These are phyloP conservation scores for Itoplectis maculator DNA, from an alignment of 2,888 invertebrate genomes.

Conservation along the genomic window DNA sequence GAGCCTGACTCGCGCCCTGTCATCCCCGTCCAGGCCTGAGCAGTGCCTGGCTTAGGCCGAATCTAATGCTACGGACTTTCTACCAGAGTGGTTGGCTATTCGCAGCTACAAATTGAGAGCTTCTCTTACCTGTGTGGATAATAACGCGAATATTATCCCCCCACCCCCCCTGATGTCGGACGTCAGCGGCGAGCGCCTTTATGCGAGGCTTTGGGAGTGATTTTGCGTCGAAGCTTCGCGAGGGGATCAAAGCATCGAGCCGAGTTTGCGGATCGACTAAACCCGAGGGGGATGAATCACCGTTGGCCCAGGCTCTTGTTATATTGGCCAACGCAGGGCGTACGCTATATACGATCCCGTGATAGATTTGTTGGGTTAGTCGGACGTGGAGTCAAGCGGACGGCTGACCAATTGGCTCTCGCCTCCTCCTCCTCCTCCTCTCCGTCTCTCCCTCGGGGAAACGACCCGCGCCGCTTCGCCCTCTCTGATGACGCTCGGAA, in stretches of 20 bases:
- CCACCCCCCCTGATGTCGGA: background rate
- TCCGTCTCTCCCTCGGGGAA: slow-evolving; percentile 25
- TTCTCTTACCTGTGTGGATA: slow-evolving; percentile 8
- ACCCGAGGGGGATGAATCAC: slow-evolving; percentile 16
- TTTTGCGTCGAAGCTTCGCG: slow-evolving; percentile 31
- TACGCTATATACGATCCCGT: slow-evolving; percentile 25
- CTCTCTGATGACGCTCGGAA: slow-evolving; percentile 24
- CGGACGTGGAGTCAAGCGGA: slow-evolving; percentile 53
- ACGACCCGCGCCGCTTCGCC: slow-evolving; percentile 4
- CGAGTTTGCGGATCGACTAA: slow-evolving; percentile 31
- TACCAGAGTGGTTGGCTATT: no score
- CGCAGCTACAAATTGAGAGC: no score
- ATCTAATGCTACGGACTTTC: no score
- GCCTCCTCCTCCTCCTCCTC: slow-evolving; percentile 19
- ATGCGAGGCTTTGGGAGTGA: slow-evolving; percentile 21
- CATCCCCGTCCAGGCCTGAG: no score
- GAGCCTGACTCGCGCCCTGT: no score
- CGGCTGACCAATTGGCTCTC: slow-evolving; percentile 49
- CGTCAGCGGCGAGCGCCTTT: background rate
- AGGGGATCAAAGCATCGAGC: slow-evolving; percentile 35
- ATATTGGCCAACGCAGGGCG: slow-evolving; percentile 14
- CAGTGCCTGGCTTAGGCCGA: no score
- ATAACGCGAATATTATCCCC: no score
- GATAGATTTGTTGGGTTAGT: slow-evolving; percentile 47
- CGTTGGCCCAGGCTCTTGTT: slow-evolving; percentile 16